phyloP scores from a whole-genome alignment of 2,797 vertebrate genomes.

The Pitangus sulphuratus region DNA sequence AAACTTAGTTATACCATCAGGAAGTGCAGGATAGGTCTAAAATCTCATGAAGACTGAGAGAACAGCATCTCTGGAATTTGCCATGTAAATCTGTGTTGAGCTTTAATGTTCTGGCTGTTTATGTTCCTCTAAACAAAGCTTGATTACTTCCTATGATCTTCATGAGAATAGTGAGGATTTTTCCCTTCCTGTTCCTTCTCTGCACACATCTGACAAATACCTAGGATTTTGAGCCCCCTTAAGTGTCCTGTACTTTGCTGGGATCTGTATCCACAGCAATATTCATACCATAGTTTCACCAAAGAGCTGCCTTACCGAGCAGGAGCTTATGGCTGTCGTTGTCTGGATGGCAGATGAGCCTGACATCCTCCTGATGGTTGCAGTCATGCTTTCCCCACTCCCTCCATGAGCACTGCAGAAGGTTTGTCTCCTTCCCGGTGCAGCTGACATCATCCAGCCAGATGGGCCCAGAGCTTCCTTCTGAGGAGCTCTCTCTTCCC shows the following conservation, averaged over 20 bases:
- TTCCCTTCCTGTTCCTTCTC: not conserved
- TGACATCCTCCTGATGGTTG: constrained; percentile 88
- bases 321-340: constrained; percentile 72
- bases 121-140: not conserved
- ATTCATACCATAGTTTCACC: not conserved
- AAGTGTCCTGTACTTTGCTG: not conserved
- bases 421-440: constrained; percentile 86
- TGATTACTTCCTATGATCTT: not conserved
- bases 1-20: not conserved
- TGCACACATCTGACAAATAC: not conserved
- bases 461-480: constrained; percentile 81
- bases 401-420: constrained; percentile 83
- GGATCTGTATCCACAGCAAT: not conserved
- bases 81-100: not conserved
- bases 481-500: constrained; percentile 69
- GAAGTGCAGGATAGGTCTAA: not conserved
- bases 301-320: constrained; percentile 77
- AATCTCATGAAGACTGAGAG: not conserved
- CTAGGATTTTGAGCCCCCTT: not conserved
- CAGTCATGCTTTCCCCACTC: constrained; percentile 92
- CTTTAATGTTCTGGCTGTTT: not conserved
- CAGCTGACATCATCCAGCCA: constrained; percentile 93
- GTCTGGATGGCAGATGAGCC: constrained; percentile 82
- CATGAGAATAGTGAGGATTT: not conserved
- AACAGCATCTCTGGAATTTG: not conserved